Conservation (phyloP, 2,113 vertebrate genomes). For the Athene cunicularia region DNA sequence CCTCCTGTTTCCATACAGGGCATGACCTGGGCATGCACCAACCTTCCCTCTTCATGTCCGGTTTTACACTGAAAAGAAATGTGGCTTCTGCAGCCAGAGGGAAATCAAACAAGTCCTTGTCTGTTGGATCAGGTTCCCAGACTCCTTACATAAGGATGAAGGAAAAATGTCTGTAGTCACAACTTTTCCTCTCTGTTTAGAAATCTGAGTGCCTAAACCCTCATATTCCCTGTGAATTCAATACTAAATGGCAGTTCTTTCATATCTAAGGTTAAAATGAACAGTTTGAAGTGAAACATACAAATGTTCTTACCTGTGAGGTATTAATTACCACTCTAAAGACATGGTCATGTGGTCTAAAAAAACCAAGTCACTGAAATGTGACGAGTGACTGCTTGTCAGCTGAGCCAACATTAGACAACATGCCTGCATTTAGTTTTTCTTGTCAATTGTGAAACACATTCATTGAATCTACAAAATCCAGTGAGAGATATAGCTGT, state of each 20-base stretch:
- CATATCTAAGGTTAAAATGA: neutral
- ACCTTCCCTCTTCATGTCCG: neutral
- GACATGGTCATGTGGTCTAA: neutral
- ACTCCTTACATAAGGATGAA: neutral
- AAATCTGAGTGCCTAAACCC: constrained; percentile 1
- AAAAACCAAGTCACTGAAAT: neutral
- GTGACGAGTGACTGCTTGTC: neutral
- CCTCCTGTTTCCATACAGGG: neutral
- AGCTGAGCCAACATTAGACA: neutral
- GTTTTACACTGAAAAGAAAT: neutral
- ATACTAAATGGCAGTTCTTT: neutral
- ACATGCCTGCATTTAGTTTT: neutral
- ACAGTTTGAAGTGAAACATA: neutral
- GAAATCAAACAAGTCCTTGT: neutral
- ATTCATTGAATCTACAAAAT: neutral
- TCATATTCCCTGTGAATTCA: neutral
- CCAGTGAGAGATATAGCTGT: neutral
- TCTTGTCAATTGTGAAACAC: neutral
- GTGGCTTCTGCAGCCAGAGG: neutral
- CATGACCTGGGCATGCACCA: neutral
- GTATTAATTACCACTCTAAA: neutral
- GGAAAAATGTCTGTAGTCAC: neutral
- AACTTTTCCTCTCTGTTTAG: neutral
- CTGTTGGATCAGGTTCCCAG: constrained; percentile 11
- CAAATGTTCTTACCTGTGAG: constrained; percentile 14